phyloP scores from a whole-genome alignment of 2,888 invertebrate species.

The Argyresthia albistria region DNA sequence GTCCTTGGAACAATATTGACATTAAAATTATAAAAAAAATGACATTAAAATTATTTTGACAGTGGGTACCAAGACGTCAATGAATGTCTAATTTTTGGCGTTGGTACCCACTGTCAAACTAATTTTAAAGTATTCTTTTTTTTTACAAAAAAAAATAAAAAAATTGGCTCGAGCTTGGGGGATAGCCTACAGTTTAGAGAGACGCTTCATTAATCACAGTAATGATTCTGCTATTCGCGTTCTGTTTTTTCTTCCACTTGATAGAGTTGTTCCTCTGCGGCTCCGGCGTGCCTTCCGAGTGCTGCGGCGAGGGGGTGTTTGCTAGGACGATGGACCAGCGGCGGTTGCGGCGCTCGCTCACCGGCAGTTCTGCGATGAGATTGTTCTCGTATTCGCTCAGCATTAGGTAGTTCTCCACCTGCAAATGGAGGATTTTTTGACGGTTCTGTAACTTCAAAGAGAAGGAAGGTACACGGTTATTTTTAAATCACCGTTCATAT shows the following conservation, averaged over 20 bases:
- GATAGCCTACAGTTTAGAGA: slow-evolving; percentile 56
- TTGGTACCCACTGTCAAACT: too few species aligned
- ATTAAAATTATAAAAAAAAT: too few species aligned
- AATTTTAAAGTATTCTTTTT: too few species aligned
- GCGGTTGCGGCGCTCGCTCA: slow-evolving; percentile 79
- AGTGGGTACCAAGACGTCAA: too few species aligned
- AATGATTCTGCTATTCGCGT: slow-evolving; percentile 77
- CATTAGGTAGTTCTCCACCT: slow-evolving; percentile 89
- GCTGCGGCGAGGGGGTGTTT: slow-evolving; percentile 36
- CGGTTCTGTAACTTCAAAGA: too few species aligned
- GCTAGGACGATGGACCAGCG: slow-evolving; percentile 80
- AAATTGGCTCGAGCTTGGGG: too few species aligned
- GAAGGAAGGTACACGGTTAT: neutral
- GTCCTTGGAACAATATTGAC: too few species aligned
- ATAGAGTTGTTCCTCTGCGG: slow-evolving; percentile 46
- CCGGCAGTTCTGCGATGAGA: slow-evolving; percentile 83
- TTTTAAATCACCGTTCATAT: too few species aligned
- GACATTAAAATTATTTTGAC: too few species aligned
- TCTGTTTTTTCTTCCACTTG: slow-evolving; percentile 66
- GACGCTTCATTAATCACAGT: slow-evolving; percentile 85
- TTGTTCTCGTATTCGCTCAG: slow-evolving; percentile 90
- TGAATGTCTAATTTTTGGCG: too few species aligned
- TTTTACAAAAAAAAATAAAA: too few species aligned
- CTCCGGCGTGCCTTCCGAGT: slow-evolving; percentile 28
- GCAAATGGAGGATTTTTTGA: slow-evolving; percentile 12